These are phyloP conservation scores for Datnioides undecimradiatus DNA, from an alignment of 2,113 vertebrate genomes.

Conservation along the genomic window DNA sequence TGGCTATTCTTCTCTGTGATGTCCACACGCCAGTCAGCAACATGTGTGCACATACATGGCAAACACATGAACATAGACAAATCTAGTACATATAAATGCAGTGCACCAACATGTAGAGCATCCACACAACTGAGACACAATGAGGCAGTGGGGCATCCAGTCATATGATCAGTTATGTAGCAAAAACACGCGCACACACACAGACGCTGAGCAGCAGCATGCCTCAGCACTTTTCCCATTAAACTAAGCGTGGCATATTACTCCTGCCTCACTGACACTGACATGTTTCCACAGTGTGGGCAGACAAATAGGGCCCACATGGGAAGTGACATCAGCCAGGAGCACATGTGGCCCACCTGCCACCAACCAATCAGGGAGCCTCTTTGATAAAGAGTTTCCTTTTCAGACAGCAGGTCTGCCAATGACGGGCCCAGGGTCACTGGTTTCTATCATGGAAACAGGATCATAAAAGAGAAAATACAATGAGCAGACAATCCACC, in stretches of 20 bases:
- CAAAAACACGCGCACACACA: constrained; percentile 21
- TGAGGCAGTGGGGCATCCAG: constrained; percentile 3
- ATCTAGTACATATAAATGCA: neutral
- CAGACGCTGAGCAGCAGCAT: constrained; percentile 39
- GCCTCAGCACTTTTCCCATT: constrained; percentile 60
- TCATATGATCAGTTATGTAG: constrained; percentile 37
- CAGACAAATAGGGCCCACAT: constrained; percentile 64
- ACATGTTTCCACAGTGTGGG: constrained; percentile 65
- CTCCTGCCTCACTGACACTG: constrained; percentile 56
- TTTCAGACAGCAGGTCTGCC: constrained; percentile 31
- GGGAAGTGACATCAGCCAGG: constrained; percentile 66
- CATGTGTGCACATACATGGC: constrained; percentile 6
- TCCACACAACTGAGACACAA: constrained; percentile 27
- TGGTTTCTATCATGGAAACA: constrained; percentile 70
- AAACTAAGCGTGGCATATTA: constrained; percentile 63
- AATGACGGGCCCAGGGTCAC: constrained; percentile 8
- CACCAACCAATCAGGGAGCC: constrained; percentile 39
- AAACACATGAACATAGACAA: constrained; percentile 4
- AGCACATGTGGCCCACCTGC: constrained; percentile 64
- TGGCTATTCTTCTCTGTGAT: constrained; percentile 22
- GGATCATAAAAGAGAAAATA: constrained; percentile 62
- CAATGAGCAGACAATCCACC: constrained; percentile 59
- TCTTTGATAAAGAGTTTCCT: constrained; percentile 45
- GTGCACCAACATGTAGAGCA: neutral
- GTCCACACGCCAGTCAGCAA: constrained; percentile 12